phyloP scores from a whole-genome alignment of 2,113 vertebrate species.

The Tursiops truncatus region DNA sequence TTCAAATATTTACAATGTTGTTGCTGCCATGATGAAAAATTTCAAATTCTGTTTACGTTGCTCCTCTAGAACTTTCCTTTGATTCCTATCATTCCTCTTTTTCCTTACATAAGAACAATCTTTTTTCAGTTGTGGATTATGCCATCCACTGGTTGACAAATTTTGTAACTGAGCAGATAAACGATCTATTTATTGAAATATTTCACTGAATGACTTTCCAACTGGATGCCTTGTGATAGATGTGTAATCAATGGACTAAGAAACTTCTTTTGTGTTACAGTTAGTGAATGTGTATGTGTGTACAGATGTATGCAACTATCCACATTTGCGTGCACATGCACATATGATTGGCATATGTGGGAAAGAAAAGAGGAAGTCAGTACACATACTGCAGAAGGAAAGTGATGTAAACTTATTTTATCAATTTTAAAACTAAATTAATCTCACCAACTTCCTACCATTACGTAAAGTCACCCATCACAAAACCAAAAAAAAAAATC shows the following conservation, averaged over 20 bases:
- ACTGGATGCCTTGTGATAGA: not conserved
- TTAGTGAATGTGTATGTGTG: not conserved
- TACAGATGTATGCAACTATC: not conserved
- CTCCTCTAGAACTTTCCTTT: not conserved
- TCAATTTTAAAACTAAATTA: not conserved
- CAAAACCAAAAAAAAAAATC: slow-evolving; percentile 8
- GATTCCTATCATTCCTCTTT: not conserved
- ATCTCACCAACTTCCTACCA: not conserved
- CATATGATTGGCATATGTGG: not conserved
- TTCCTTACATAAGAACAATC: not conserved
- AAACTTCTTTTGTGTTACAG: not conserved
- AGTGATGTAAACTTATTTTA: slow-evolving; percentile 13
- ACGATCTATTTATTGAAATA: not conserved
- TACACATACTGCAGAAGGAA: not conserved
- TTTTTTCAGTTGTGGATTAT: not conserved
- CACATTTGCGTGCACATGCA: not conserved
- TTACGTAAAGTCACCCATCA: not conserved
- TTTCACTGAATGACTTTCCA: not conserved
- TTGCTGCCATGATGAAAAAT: not conserved
- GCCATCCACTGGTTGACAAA: not conserved
- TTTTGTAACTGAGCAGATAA: not conserved
- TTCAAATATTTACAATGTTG: not conserved
- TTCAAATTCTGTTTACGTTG: not conserved
- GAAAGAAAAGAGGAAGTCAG: not conserved
- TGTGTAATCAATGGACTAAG: not conserved